These are phyloP conservation scores for Palloptera scutellata DNA, from an alignment of 2,888 invertebrate genomes.

Conservation along the genomic window DNA sequence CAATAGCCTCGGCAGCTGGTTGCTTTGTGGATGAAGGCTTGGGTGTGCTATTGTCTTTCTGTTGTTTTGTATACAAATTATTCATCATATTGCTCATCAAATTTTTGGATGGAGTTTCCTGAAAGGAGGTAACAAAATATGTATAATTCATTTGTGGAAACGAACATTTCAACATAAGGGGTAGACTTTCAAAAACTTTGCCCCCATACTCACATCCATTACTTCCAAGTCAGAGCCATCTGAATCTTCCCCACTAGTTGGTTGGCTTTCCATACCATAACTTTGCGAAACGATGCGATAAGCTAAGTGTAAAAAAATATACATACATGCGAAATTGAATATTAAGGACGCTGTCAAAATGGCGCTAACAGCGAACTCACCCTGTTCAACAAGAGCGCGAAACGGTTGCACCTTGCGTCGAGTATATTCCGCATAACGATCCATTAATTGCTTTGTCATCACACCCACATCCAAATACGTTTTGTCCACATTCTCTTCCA, in stretches of 20 bases:
- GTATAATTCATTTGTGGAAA: not conserved
- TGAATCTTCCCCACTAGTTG: slow-evolving; percentile 65
- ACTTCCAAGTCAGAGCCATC: slow-evolving; percentile 66
- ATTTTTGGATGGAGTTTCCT: slow-evolving; percentile 45
- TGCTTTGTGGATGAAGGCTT: slow-evolving; percentile 42
- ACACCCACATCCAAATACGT: slow-evolving; percentile 82
- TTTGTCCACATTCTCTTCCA: slow-evolving; percentile 82
- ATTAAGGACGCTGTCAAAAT: not conserved
- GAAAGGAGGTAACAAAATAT: slow-evolving; percentile 1
- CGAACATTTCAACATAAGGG: not conserved
- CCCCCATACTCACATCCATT: slow-evolving; percentile 51
- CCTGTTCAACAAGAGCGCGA: slow-evolving; percentile 76
- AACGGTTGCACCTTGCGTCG: slow-evolving; percentile 84
- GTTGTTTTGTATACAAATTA: slow-evolving; percentile 66
- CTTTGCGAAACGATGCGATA: slow-evolving; percentile 77
- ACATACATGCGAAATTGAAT: not conserved
- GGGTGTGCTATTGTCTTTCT: slow-evolving; percentile 25
- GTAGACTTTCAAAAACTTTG: not conserved
- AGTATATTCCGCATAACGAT: slow-evolving; percentile 79
- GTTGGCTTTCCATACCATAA: slow-evolving; percentile 70
- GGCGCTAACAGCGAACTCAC: slow-evolving; percentile 48
- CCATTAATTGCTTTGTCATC: slow-evolving; percentile 83
- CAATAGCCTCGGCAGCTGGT: slow-evolving; percentile 70
- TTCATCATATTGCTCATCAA: slow-evolving; percentile 61
- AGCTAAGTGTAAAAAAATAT: slow-evolving; percentile 64